These are phyloP conservation scores for Creontiades dilutus DNA, from an alignment of 2,888 invertebrate genomes.

Conservation along the genomic window DNA sequence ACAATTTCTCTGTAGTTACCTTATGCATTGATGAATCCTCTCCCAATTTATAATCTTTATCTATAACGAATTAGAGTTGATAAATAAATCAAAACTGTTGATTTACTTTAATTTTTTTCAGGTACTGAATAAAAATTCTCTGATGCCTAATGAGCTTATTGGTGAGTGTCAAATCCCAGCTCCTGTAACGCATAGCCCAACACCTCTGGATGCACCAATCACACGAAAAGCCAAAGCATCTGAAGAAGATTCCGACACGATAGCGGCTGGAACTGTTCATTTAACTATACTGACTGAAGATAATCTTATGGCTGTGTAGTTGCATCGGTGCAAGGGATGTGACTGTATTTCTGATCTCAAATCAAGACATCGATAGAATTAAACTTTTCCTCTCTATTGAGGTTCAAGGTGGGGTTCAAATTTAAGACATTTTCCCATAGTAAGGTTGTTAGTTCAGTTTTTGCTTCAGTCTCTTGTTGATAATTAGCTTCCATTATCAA, in stretches of 20 bases:
- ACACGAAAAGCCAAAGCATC: slow-evolving; percentile 68
- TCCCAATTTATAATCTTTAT: no score
- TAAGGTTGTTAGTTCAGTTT: no score
- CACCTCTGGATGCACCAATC: slow-evolving; percentile 75
- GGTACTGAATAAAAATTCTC: slow-evolving; percentile 76
- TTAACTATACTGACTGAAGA: slow-evolving; percentile 77
- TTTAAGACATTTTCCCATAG: no score
- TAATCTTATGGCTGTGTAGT: slow-evolving; percentile 75
- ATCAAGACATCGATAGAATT: neutral
- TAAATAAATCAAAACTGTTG: neutral
- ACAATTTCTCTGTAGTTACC: no score
- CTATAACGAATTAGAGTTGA: no score
- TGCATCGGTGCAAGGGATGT: neutral
- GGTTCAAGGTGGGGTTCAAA: no score
- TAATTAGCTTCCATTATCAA: no score
- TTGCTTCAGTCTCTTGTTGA: no score
- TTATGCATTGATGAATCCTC: no score
- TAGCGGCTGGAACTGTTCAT: slow-evolving; percentile 75
- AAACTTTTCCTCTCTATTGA: no score
- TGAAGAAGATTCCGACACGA: slow-evolving; percentile 65
- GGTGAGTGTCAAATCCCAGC: slow-evolving; percentile 77
- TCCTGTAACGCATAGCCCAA: slow-evolving; percentile 76
- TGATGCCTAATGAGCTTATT: slow-evolving; percentile 76
- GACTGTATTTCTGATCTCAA: slow-evolving; percentile 20
- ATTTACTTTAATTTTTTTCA: slow-evolving; percentile 64